Base-by-base conservation (phyloP, 2,113 vertebrate genomes). In the Scytalopus superciliaris region DNA sequence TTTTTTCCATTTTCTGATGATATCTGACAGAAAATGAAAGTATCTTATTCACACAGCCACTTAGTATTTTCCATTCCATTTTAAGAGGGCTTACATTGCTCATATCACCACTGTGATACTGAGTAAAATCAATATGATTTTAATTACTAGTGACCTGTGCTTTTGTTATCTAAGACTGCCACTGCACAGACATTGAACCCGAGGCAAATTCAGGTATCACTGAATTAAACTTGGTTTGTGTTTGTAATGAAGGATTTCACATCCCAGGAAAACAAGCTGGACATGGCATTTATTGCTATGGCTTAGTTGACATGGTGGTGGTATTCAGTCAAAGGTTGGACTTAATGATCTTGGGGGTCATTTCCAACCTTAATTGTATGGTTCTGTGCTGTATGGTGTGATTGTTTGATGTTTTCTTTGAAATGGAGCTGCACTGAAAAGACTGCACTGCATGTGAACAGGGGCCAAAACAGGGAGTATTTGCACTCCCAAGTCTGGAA, bases 121-220 rank as follows among this genome's bases (percentile, higher is more conserved):
- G 39, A 77, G 25, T n/a, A 94, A 80, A 90, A 94, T 94, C 92
- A 86, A 84, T 92, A 52, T 67, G 24, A 67, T 95, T 94, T 93
- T 96, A 94, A 93, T 96, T 94, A 66, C 53, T 57, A 12, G 2
- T 87, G 39, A 12, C 22, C 39, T 60, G 7, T 85, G 55, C 10
- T 87, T 94, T 69, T 84, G 68, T 86, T 77, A 35, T 84, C 96
- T 85, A 42, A 78, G 42, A 3, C 33, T 83, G 17, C 30, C 24
- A 19, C 33, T 89, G 75, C 55, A 67, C 28, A 14, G 40, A 18
- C 10, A 11, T 33, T 67, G 68, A 70, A 88, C 68, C 64, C 23
- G 72, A 86, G 82, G 68, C 72, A 88, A 70, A 72, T 81, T n/a
- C 33, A 60, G 60, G 52, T 84, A 44, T 81, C 68, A 22, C 6